Base-by-base conservation (phyloP, 2,888 invertebrate genomes). In the Andrena fulva region DNA sequence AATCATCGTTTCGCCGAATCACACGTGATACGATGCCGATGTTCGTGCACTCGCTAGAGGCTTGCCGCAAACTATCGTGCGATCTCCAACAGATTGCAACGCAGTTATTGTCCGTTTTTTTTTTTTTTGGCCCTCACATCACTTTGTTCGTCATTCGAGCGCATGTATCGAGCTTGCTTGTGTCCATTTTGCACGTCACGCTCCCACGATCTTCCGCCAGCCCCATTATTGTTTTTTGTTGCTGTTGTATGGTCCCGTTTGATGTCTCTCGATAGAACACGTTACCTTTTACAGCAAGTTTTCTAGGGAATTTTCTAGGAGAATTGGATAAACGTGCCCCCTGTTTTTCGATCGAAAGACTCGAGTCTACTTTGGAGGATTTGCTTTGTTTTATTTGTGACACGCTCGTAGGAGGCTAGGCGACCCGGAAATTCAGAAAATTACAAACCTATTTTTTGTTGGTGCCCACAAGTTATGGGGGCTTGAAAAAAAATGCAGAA, bases 141-240 rank as follows among this genome's bases (percentile, higher is more conserved):
- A 54, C 70, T 60, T 68, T 71, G 35, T 68, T 63, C 63, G 76
- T 60, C 77, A 64, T 16, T 31, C 79, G 62, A 66, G 76, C 56
- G 88, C 86, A 87, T 88, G 88, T 62, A 24, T 56, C 79, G 69
- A 81, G 89, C 90, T 89, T 91, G 90, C 89, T 91, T 91, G 90
- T 86, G 82, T 86, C 48, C 77, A 80, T 85, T 76, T 79, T 91
- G 92, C 92, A 92, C 91, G 91, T 77, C 76, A 82, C 83, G 82
- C 77, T 75, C 69, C 42, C 79, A 71, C 60, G 35, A 56, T 74
- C 54, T 42, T 27, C 56, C n/a, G 29, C 54, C 54, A 20, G 24
- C 10, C 20, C 4, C 7, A 20, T 4, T 2, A 33, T 20, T 35
- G 10, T 24, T 63, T 24, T 42, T 29, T 48, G 8, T 33, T 29